phyloP scores from a whole-genome alignment of 2,113 vertebrate genomes.

The Siniperca knerii region DNA sequence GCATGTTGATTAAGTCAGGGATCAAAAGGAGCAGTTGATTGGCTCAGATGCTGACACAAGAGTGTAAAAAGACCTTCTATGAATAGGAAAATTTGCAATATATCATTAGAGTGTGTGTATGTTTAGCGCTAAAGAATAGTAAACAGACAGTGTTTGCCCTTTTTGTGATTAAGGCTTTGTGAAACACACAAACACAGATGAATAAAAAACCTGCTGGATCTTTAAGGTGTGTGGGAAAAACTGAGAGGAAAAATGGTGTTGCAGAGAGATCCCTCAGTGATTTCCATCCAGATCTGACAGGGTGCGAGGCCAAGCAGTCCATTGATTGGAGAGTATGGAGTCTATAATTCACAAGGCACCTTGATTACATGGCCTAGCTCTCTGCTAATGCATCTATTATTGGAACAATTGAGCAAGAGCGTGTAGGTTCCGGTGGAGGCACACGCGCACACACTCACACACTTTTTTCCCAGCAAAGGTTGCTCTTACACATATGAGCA shows the following conservation, averaged over 20 bases:
- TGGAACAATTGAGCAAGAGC: slow-evolving; percentile 40
- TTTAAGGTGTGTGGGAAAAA: neutral
- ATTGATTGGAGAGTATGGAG: slow-evolving; percentile 62
- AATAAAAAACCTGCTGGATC: neutral
- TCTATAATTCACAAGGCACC: slow-evolving; percentile 67
- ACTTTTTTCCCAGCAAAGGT: neutral
- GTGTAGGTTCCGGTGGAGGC: neutral
- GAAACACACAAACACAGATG: neutral
- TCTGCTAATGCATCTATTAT: slow-evolving; percentile 64
- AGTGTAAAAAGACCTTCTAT: neutral
- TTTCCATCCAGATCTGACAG: slow-evolving; percentile 39
- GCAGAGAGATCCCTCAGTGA: neutral
- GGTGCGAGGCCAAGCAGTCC: slow-evolving; percentile 32
- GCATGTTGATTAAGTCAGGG: neutral
- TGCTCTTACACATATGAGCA: neutral
- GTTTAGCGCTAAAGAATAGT: neutral
- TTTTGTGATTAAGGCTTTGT: slow-evolving; percentile 7
- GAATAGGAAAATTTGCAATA: neutral
- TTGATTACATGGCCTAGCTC: slow-evolving; percentile 53
- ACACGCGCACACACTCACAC: neutral
- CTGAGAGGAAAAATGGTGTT: neutral
- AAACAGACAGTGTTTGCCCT: slow-evolving; percentile 6
- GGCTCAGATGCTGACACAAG: neutral
- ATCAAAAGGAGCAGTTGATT: slow-evolving; percentile 2
- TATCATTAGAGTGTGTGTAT: neutral